Evolutionary conservation across 2,797 vertebrate species (phyloP).

Genomic region (Anisognathus igniventris): DNA sequence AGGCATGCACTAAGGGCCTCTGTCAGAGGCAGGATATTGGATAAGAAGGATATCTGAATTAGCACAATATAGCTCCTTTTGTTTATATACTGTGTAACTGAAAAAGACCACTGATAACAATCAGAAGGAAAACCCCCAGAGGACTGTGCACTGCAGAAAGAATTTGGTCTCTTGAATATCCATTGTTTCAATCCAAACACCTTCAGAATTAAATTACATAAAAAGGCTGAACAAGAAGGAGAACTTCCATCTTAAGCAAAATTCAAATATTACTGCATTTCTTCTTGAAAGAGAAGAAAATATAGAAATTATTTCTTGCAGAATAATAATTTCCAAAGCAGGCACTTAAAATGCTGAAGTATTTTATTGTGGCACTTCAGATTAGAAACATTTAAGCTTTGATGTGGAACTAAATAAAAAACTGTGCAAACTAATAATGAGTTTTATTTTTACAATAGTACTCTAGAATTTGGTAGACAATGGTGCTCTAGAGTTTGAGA

Average conservation of each 20-base stretch:
- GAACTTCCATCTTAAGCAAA: not conserved
- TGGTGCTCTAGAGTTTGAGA: not conserved
- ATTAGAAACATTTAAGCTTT: not conserved
- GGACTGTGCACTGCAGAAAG: not conserved
- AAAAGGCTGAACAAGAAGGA: not conserved
- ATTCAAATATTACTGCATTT: not conserved
- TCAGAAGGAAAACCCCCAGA: conserved; percentile 1
- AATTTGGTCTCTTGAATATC: not conserved
- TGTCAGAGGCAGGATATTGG: conserved; percentile 20
- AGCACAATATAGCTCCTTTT: conserved; percentile 21
- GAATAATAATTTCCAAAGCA: not conserved
- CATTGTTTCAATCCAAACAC: conserved; percentile 17
- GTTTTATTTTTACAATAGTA: not conserved
- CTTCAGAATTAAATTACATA: not conserved
- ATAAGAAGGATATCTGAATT: conserved; percentile 19
- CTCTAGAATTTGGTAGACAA: not conserved
- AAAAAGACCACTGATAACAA: conserved; percentile 32
- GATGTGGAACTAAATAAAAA: not conserved
- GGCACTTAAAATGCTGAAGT: not conserved
- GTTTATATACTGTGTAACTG: not conserved
- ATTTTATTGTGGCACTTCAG: not conserved
- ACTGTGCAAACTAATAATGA: not conserved
- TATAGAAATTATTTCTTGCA: not conserved
- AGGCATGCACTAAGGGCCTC: not conserved
- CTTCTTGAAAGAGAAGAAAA: not conserved